A percentile compares a stretch with the other conserved stretches of the same genome.
phyloP scores from a whole-genome alignment of 1,140 invertebrate species.

The Drosophila saltans region DNA sequence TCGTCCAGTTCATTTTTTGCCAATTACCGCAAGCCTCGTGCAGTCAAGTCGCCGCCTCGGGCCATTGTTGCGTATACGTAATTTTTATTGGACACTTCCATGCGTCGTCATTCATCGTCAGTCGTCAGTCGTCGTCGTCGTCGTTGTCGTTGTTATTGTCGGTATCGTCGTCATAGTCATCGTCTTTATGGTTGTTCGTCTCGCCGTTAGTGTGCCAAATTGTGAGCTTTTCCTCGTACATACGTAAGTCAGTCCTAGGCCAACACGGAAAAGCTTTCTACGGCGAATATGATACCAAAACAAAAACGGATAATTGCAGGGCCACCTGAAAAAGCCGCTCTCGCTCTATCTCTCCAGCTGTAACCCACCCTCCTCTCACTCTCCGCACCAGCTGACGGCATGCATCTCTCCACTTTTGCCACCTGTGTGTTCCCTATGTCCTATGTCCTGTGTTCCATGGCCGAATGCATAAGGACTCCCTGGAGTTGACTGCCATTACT shows the following conservation, averaged over 20 bases:
- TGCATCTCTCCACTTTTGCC: constrained; percentile 59
- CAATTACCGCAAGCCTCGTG: constrained; percentile 70
- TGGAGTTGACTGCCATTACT: constrained; percentile 13
- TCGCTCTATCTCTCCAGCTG: neutral
- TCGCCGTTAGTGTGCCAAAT: constrained; percentile 52
- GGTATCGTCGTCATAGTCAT: constrained; percentile 17
- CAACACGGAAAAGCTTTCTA: constrained; percentile 67
- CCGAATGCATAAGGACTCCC: too few relatives aligned
- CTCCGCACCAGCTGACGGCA: constrained; percentile 25
- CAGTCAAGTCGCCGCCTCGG: constrained; percentile 45
- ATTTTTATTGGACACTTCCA: constrained; percentile 76
- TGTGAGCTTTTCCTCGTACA: constrained; percentile 56
- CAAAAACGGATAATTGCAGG: constrained; percentile 78
- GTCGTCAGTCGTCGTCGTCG: constrained; percentile 32
- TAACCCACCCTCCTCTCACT: constrained; percentile 3
- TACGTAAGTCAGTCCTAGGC: constrained; percentile 65
- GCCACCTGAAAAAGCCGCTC: constrained; percentile 45
- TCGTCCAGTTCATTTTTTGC: constrained; percentile 45
- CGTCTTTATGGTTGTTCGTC: constrained; percentile 34
- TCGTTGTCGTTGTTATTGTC: constrained; percentile 3
- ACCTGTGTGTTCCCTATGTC: constrained; percentile 44
- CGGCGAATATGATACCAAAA: constrained; percentile 71
- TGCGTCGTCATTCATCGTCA: constrained; percentile 60
- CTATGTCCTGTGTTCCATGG: too few relatives aligned
- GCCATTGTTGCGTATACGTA: constrained; percentile 65